These are phyloP conservation scores for Pinna nobilis DNA, from an alignment of 1,140 invertebrate species.

Conservation along the genomic window DNA sequence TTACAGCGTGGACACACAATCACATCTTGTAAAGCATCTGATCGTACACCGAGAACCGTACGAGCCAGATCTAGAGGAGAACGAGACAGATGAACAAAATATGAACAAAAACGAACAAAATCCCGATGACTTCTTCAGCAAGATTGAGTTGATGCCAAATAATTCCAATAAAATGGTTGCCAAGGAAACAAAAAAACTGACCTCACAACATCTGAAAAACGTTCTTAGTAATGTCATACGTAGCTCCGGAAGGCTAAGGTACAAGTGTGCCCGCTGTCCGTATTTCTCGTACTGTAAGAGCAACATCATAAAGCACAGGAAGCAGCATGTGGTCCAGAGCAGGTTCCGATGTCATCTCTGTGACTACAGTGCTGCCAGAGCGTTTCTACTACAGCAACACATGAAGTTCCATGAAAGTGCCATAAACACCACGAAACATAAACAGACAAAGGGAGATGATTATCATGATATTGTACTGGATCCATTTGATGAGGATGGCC, in stretches of 20 bases:
- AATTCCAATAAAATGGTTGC: background rate
- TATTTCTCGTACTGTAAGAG: conserved; percentile 59
- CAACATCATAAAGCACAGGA: conserved; percentile 62
- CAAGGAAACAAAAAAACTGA: conserved; percentile 2
- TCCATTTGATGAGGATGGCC: conserved; percentile 50
- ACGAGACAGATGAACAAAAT: conserved; percentile 26
- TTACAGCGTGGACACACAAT: conserved; percentile 56
- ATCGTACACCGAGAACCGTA: conserved; percentile 47
- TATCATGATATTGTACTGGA: conserved; percentile 56
- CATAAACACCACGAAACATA: conserved; percentile 4
- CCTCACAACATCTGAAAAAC: conserved; percentile 15
- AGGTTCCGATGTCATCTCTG: conserved; percentile 59
- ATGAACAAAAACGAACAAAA: conserved; percentile 16
- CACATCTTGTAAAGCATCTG: conserved; percentile 33
- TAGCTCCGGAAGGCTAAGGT: conserved; percentile 48
- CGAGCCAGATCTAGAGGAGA: conserved; percentile 28
- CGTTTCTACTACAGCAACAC: conserved; percentile 54
- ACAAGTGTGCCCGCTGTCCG: conserved; percentile 60
- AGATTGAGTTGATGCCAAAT: conserved; percentile 13
- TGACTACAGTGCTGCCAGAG: conserved; percentile 58
- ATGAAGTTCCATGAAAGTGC: conserved; percentile 51
- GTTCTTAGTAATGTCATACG: conserved; percentile 30
- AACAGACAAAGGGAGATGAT: background rate
- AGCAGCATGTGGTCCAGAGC: conserved; percentile 59
- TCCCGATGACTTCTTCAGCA: conserved; percentile 9